Base-by-base conservation (phyloP, 2,888 invertebrate genomes). In the Asteroscopus sphinx region DNA sequence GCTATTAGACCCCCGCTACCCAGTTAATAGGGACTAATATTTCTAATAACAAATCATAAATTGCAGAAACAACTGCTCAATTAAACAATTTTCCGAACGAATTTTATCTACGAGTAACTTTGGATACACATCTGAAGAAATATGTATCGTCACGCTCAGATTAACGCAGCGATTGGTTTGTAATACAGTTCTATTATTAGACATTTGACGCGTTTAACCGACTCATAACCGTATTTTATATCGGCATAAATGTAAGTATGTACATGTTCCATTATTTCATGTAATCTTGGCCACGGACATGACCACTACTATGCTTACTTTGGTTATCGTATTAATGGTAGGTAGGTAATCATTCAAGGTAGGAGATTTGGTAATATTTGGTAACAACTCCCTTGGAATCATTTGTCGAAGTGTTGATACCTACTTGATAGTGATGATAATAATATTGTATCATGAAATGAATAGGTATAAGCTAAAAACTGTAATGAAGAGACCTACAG, bases 171-270 rank as follows among this genome's bases (percentile, higher is more conserved):
- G 47, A 52, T 57, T 26, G 52, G 37, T 71, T 57, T 46, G 37
- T 21, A 42, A 51, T 48, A 65, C 47, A 51, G 39, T 71, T 71
- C 56, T 66, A 61, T 67, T 55, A 52, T 21, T 61, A 71, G 42
- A 51, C 11, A 44, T 54, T 40, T 47, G 47, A 56, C 56, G 56
- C 33, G 36, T 56, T 45, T 68, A 39, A 32, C 56, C 51, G 44
- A 49, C 25, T 68, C 44, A 28, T 47, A 62, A 45, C 36, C 21
- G 37, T 51, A 7, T 36, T 51, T 56, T 66, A 47, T 37, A 48
- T 55, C 35, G 3, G 25, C 12, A 42, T 33, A 17, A 25, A 58
- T 26, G 7, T 37, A 30, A n/a, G n/a, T 33, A 13, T 13, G 17
- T 28, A n/a, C n/a, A n/a, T n/a, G n/a, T n/a, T 25, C 25, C 25